Evolutionary conservation across 1,140 invertebrate species (phyloP).

Genomic region (Drosophila serrata): DNA sequence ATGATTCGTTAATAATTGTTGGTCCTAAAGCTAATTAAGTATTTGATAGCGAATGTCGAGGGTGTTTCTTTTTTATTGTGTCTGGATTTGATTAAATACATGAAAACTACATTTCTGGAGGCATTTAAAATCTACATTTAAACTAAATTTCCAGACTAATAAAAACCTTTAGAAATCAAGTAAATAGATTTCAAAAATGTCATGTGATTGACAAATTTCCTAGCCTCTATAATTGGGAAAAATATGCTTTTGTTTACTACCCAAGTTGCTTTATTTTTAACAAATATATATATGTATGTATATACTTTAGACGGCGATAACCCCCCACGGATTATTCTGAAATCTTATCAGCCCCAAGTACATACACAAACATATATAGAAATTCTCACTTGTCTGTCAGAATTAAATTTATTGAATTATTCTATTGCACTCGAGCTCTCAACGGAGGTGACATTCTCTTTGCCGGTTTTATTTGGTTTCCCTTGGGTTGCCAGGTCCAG

Average conservation of each 20-base stretch:
- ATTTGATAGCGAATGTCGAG: conserved; percentile 12
- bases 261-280: conserved; percentile 1
- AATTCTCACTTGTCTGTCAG: conserved; percentile 19
- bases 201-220: conserved; percentile 9
- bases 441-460: not conserved
- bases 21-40: not conserved
- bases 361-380: not conserved
- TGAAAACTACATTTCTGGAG: not conserved
- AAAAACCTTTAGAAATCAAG: not conserved
- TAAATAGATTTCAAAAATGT: conserved; percentile 2
- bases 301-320: conserved; percentile 19
- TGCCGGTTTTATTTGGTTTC: conserved; percentile 51
- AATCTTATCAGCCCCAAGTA: conserved; percentile 29
- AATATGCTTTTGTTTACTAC: conserved; percentile 32
- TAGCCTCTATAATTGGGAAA: not conserved
- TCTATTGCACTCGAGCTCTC: conserved; percentile 14
- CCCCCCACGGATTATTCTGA: conserved; percentile 16
- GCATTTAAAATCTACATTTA: not conserved
- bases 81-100: conserved; percentile 34
- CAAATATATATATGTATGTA: too few species aligned
- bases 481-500: conserved; percentile 52
- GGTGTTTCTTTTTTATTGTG: conserved; percentile 26
- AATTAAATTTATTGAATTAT: conserved; percentile 32
- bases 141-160: not conserved
- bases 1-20: conserved; percentile 6